phyloP scores from a whole-genome alignment of 2,797 vertebrate genomes.

The Urosaurus nigricauda region DNA sequence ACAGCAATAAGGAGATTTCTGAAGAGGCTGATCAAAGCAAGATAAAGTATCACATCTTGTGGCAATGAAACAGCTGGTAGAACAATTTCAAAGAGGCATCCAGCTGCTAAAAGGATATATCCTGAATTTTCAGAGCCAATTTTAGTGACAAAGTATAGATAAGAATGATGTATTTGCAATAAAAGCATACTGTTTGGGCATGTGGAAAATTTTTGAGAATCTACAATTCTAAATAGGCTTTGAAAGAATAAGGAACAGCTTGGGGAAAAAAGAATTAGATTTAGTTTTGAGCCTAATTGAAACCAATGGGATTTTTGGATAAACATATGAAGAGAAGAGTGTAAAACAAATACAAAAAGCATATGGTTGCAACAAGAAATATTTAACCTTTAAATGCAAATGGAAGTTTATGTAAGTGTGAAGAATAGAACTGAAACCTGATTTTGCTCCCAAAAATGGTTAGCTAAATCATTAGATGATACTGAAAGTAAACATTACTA shows the following conservation, averaged over 20 bases:
- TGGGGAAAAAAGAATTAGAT: neutral
- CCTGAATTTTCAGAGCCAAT: neutral
- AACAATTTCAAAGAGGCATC: neutral
- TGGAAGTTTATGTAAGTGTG: neutral
- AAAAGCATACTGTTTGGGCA: neutral
- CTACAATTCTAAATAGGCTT: neutral
- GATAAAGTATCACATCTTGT: neutral
- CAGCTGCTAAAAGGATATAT: neutral
- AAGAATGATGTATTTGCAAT: neutral
- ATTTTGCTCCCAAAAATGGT: neutral
- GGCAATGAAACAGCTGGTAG: constrained; percentile 1
- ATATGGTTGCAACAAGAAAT: neutral
- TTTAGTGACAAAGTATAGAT: neutral
- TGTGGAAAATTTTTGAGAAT: neutral
- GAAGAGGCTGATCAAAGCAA: neutral
- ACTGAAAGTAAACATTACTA: neutral
- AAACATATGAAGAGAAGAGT: neutral
- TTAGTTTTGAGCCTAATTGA: neutral
- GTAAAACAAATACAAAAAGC: neutral
- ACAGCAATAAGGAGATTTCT: neutral
- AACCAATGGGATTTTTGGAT: neutral
- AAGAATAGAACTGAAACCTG: neutral
- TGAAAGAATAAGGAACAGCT: neutral
- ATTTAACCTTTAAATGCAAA: neutral
- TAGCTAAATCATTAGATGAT: neutral